These are phyloP conservation scores for Aspidiotus destructor DNA, from an alignment of 2,888 invertebrate species.

Conservation along the genomic window DNA sequence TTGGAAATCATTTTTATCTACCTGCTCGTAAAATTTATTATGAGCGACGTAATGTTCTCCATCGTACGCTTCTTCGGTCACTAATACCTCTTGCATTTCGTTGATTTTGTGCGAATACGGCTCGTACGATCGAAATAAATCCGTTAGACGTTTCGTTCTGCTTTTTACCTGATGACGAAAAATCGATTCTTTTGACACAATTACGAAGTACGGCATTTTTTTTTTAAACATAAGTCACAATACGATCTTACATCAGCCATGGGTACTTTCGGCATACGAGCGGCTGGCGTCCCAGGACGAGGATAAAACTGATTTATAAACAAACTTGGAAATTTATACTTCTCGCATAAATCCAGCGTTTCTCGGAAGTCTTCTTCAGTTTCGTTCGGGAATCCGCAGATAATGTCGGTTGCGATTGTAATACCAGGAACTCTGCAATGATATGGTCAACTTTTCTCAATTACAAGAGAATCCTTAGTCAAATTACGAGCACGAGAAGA, in stretches of 20 bases:
- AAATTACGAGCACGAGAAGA: no score
- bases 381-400: constrained; percentile 97
- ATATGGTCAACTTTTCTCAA: background rate
- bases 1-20: constrained; percentile 37
- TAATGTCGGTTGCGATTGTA: constrained; percentile 94
- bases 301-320: constrained; percentile 99
- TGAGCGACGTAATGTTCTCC: constrained; percentile 84
- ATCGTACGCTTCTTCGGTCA: constrained; percentile 89
- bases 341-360: constrained; percentile 69
- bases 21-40: constrained; percentile 89
- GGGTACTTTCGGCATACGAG: constrained; percentile 73
- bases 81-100: constrained; percentile 63
- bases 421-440: constrained; percentile 66
- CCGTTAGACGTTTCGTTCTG: constrained; percentile 76
- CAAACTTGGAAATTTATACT: constrained; percentile 82
- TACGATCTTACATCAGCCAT: constrained; percentile 56
- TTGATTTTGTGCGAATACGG: constrained; percentile 67
- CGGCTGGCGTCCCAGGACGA: constrained; percentile 91
- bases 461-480: background rate
- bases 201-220: no score
- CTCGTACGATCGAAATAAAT: constrained; percentile 79
- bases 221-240: background rate
- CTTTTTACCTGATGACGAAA: constrained; percentile 56
- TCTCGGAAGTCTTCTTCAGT: constrained; percentile 80
- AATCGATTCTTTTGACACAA: no score